Conservation (phyloP, 2,888 invertebrate genomes). For the Ormyrus nitidulus region DNA sequence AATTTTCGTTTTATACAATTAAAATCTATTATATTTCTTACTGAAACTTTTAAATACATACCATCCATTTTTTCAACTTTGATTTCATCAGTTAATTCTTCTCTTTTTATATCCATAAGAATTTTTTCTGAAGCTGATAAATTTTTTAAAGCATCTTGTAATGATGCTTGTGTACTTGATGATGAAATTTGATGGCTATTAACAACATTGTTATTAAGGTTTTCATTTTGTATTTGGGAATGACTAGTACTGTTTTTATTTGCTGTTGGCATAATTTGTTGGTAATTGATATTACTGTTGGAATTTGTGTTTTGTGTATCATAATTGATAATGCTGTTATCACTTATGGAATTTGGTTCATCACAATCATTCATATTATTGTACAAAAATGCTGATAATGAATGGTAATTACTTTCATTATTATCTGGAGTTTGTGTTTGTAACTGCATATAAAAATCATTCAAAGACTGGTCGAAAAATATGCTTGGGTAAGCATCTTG, state of each 20-base stretch:
- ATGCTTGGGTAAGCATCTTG: slow-evolving; percentile 36
- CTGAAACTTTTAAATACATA: neutral
- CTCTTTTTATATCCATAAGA: slow-evolving; percentile 48
- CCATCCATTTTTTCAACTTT: slow-evolving; percentile 49
- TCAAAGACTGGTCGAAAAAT: neutral
- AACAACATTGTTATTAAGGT: neutral
- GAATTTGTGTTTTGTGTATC: no score
- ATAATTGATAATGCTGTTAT: no score
- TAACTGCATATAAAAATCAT: neutral
- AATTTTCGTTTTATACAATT: neutral
- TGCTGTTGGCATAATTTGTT: no score
- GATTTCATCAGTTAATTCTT: slow-evolving; percentile 30
- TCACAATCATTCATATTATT: neutral
- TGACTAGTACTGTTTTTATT: neutral
- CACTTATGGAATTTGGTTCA: no score
- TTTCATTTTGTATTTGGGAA: neutral
- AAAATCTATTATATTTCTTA: neutral
- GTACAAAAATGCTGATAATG: neutral
- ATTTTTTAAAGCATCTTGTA: slow-evolving; percentile 43
- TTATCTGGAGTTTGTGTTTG: neutral
- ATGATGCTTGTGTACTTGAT: slow-evolving; percentile 12
- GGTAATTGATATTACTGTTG: no score
- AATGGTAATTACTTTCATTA: neutral
- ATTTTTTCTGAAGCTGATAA: slow-evolving; percentile 48
- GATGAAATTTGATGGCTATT: neutral